A percentile compares a stretch with the other conserved stretches of the same genome.
Evolutionary conservation across 1,140 invertebrate genomes (phyloP).

Genomic region (Zaprionus lachaisei): DNA sequence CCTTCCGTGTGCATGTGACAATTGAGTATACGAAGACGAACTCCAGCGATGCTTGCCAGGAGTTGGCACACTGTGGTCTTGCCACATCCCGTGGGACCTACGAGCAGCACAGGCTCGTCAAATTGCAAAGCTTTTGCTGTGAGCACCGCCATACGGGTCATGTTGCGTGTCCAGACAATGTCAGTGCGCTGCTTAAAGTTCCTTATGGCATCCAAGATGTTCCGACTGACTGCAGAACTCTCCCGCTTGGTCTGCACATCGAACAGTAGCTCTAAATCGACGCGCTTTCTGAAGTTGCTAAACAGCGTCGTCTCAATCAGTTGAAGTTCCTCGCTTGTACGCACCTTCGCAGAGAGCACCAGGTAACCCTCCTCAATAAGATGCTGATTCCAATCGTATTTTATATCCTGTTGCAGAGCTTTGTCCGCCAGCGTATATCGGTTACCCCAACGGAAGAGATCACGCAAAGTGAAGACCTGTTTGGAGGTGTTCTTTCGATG

Average conservation of each 20-base stretch:
- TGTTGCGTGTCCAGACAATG: conserved; percentile 97
- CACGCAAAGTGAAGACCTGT: conserved; percentile 96
- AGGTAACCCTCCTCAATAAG: conserved; percentile 98
- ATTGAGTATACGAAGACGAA: conserved; percentile 93
- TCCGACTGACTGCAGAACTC: conserved; percentile 91
- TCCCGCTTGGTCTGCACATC: conserved; percentile 86
- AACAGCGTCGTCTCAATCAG: conserved; percentile 92
- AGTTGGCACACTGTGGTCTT: conserved; percentile 99
- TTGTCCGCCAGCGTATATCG: conserved; percentile 92
- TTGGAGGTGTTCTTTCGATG: conserved; percentile 94
- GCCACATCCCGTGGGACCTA: conserved; percentile 99
- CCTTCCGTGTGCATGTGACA: conserved; percentile 99
- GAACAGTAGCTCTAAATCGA: conserved; percentile 92
- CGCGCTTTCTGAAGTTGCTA: conserved; percentile 93
- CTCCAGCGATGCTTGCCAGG: conserved; percentile 88
- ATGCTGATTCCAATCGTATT: conserved; percentile 99
- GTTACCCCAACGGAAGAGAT: conserved; percentile 99
- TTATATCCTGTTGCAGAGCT: conserved; percentile 84
- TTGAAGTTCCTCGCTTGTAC: conserved; percentile 92
- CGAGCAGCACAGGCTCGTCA: conserved; percentile 96
- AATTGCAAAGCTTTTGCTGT: conserved; percentile 95
- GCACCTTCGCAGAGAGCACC: conserved; percentile 95
- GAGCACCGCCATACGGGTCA: conserved; percentile 96
- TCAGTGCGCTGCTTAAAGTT: conserved; percentile 89
- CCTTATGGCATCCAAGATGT: conserved; percentile 89